Conservation (phyloP, 2,888 invertebrate genomes). For the Isoperla grammatica region DNA sequence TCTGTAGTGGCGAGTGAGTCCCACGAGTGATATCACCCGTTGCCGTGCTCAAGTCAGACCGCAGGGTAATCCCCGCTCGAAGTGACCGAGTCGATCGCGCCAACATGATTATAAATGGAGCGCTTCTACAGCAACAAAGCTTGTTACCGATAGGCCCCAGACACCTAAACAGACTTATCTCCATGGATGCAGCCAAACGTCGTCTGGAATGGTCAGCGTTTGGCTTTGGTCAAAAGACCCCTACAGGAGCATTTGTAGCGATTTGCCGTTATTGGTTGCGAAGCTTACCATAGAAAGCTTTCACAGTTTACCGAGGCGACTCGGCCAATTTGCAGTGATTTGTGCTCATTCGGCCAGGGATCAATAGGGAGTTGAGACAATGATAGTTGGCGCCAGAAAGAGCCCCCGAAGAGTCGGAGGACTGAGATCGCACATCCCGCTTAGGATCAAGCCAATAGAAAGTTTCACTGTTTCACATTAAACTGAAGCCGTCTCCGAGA, state of each 20-base stretch:
- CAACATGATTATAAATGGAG: constrained; percentile 23
- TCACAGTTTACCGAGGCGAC: constrained; percentile 25
- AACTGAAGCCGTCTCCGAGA: constrained; percentile 17
- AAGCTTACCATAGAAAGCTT: constrained; percentile 23
- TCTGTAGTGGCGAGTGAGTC: no score
- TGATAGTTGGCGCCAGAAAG: constrained; percentile 4
- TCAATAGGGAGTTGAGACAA: constrained; percentile 15
- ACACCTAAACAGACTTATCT: constrained; percentile 8
- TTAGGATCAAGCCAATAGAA: constrained; percentile 23
- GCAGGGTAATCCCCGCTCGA: constrained; percentile 15
- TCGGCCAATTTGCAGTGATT: constrained; percentile 29
- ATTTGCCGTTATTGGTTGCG: constrained; percentile 25
- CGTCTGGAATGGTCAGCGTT: constrained; percentile 5
- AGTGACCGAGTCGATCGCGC: not conserved
- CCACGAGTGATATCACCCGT: no score
- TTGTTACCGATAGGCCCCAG: not conserved
- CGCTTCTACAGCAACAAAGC: not conserved
- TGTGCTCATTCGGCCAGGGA: constrained; percentile 24
- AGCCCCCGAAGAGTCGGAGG: not conserved
- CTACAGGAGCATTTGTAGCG: constrained; percentile 24
- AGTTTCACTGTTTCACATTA: constrained; percentile 26
- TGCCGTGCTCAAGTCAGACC: no score
- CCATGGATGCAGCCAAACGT: not conserved
- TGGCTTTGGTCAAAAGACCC: not conserved
- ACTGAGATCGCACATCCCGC: constrained; percentile 3